phyloP scores from a whole-genome alignment of 2,113 vertebrate genomes.

The Neolamprologus fasciatus region DNA sequence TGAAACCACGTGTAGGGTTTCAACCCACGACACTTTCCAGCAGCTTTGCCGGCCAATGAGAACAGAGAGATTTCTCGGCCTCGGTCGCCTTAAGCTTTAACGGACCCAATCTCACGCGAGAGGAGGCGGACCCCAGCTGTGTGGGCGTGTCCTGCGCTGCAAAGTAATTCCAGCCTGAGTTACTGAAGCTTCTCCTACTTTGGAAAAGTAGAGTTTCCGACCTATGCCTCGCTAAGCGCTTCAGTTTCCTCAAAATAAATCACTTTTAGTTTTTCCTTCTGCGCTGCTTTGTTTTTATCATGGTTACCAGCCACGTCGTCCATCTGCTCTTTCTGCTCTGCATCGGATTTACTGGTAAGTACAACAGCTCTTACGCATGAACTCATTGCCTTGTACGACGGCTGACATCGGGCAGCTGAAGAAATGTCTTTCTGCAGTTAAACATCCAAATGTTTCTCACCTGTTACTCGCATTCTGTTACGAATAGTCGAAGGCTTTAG shows the following conservation, averaged over 20 bases:
- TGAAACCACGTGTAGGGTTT: slow-evolving; percentile 78
- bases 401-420: background rate
- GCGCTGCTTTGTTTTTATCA: slow-evolving; percentile 54
- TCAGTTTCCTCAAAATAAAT: background rate
- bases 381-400: background rate
- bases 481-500: background rate
- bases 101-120: slow-evolving; percentile 1
- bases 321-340: slow-evolving; percentile 67
- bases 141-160: slow-evolving; percentile 62
- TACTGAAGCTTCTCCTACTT: slow-evolving; percentile 72
- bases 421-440: background rate
- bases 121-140: background rate
- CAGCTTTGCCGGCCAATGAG: slow-evolving; percentile 21
- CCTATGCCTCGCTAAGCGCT: background rate
- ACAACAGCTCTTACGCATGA: background rate
- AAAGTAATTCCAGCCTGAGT: slow-evolving; percentile 72
- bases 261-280: rapidly evolving
- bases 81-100: background rate
- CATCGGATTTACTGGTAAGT: slow-evolving; percentile 59
- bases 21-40: slow-evolving; percentile 49
- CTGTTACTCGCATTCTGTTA: background rate
- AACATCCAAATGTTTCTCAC: background rate
- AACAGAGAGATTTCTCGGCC: background rate
- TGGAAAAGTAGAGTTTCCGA: slow-evolving; percentile 49
- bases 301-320: slow-evolving; percentile 66